Conservation (phyloP, 2,888 invertebrate genomes). For the Corythucha ciliata region DNA sequence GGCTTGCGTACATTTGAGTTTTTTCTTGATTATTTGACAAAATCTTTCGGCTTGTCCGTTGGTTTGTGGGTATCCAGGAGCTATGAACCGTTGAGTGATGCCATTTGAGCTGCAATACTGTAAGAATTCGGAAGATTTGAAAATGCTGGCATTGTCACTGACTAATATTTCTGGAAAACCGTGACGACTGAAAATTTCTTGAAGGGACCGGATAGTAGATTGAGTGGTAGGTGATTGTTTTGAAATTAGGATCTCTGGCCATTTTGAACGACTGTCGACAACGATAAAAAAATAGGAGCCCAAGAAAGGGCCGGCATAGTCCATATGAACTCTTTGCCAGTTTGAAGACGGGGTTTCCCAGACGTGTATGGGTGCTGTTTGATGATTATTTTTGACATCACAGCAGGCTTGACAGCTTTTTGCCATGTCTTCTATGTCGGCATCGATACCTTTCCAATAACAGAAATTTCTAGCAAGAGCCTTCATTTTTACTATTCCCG, state of each 20-base stretch:
- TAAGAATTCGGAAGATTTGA: slow-evolving; percentile 15
- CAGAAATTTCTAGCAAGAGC: too few species aligned
- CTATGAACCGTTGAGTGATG: slow-evolving; percentile 18
- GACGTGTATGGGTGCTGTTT: background rate
- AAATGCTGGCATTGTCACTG: slow-evolving; percentile 25
- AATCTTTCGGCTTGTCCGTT: background rate
- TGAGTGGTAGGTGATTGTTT: slow-evolving; percentile 16
- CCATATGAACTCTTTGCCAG: background rate
- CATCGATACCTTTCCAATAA: too few species aligned
- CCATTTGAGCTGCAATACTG: background rate
- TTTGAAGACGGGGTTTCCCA: background rate
- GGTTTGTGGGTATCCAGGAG: too few species aligned
- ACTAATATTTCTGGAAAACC: slow-evolving; percentile 18
- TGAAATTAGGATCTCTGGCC: slow-evolving; percentile 19
- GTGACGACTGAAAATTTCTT: slow-evolving; percentile 19
- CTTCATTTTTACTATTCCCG: too few species aligned
- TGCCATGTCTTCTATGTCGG: too few species aligned
- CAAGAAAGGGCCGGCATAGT: slow-evolving; percentile 1
- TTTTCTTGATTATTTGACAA: background rate
- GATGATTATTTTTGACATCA: too few species aligned
- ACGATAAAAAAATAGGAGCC: background rate
- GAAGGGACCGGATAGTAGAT: slow-evolving; percentile 14
- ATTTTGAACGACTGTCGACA: slow-evolving; percentile 26
- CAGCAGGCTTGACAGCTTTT: too few species aligned
- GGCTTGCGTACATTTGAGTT: background rate